Evolutionary conservation across 2,113 vertebrate species (phyloP), one percentile per base, ranked within the genome.

Genomic region (Macquaria ambigua): DNA sequence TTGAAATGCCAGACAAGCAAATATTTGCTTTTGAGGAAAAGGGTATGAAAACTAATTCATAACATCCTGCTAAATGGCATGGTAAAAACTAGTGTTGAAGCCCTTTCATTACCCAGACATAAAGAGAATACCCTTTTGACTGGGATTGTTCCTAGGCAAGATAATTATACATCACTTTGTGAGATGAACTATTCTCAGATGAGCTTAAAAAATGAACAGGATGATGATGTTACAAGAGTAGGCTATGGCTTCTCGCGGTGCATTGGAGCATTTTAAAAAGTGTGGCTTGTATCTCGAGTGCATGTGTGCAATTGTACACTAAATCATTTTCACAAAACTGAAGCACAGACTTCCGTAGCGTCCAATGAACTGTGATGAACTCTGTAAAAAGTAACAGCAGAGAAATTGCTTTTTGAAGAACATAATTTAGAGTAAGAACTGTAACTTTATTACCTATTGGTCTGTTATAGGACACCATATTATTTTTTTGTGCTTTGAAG

Each of bases 351-450:
- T 70, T 79, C 23, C 41, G 53, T 39, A 50, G 21, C 41, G 69
- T 20, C 50, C 64, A 59, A 1, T 75, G 70, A 77, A 79, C 85
- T 50, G n/a, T 4, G 37, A 78, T 82, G 76, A 89, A 78, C 79
- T 80, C 62, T 1, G 37, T 55, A 28, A 41, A 50, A 76, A 67
- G 73, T 31, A 63, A 25, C 14, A 1, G 69, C 56, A 53, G 25
- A 74, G 48, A 89, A 76, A 86, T 46, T 76, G 81, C 67, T 83
- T 79, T 84, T 76, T 48, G 23, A 21, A 62, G 25, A 82, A 67
- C 41, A 72, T 58, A 9, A 74, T 41, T 56, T 70, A 53, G 37
- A 71, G 39, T 34, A 70, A 68, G 58, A 3, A 56, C 56, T 9
- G 39, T 62, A 39, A 78, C 66, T 77, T 67, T 59, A 76, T 78